Percentiles rank a stretch among this genome's conserved stretches.
Conservation (phyloP, 2,797 vertebrate genomes). For the Brachyrhaphis roseni region DNA sequence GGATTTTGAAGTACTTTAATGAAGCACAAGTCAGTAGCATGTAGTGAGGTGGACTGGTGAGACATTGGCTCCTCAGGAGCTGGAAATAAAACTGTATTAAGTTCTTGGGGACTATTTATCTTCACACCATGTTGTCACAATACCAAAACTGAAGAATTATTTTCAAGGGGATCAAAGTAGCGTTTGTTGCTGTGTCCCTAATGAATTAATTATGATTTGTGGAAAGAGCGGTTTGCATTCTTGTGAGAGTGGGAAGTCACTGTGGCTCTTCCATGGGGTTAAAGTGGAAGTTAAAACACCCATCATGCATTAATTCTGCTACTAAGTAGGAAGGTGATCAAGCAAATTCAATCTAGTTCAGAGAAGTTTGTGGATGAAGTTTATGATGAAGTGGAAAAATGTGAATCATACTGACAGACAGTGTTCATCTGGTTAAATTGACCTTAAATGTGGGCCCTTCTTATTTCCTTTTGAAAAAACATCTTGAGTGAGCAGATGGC, state of each 20-base stretch:
- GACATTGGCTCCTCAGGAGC: neutral
- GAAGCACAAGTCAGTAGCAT: neutral
- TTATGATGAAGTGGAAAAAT: neutral
- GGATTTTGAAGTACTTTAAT: neutral
- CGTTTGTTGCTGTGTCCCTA: neutral
- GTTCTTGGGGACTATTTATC: neutral
- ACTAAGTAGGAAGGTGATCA: neutral
- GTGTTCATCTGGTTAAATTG: neutral
- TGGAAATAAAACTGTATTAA: neutral
- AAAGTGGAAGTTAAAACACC: neutral
- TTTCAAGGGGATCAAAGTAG: neutral
- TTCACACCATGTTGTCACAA: neutral
- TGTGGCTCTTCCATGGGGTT: neutral
- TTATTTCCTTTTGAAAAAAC: neutral
- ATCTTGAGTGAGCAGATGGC: constrained; percentile 13
- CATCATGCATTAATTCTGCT: neutral
- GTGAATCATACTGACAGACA: neutral
- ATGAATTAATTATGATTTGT: neutral
- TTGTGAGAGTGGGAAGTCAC: neutral
- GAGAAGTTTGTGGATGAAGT: neutral
- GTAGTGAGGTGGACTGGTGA: neutral
- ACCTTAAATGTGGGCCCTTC: neutral
- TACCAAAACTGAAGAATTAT: neutral
- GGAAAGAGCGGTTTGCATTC: neutral
- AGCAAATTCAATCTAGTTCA: neutral